These are phyloP conservation scores for Orestias chungarensis DNA, from an alignment of 2,797 vertebrate genomes.

Conservation along the genomic window DNA sequence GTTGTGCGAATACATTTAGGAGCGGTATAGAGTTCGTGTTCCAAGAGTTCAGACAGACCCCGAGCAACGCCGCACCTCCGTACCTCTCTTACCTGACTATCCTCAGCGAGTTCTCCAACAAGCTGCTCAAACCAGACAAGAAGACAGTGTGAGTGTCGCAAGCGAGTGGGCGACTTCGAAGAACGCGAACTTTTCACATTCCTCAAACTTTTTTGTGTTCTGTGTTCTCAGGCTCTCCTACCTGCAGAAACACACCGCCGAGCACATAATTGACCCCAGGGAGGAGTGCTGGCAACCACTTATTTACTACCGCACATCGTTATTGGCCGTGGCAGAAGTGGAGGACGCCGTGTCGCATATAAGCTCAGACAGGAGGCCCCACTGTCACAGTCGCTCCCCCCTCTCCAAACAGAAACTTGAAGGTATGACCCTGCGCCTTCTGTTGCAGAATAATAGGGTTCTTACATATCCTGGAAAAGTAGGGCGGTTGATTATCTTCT, in stretches of 20 bases:
- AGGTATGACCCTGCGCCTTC: conserved; percentile 46
- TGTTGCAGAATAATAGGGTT: background rate
- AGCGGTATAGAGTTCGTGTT: conserved; percentile 92
- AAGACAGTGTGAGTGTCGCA: conserved; percentile 85
- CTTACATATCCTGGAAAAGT: background rate
- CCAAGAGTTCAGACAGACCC: conserved; percentile 77
- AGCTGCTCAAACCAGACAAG: conserved; percentile 90
- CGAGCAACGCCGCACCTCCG: conserved; percentile 75
- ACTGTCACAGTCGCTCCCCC: conserved; percentile 55
- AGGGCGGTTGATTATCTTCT: background rate
- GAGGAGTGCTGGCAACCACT: conserved; percentile 86
- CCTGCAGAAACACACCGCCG: conserved; percentile 83
- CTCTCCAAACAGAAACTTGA: conserved; percentile 65
- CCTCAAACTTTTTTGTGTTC: conserved; percentile 11
- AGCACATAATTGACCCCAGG: conserved; percentile 76
- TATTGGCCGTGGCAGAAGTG: conserved; percentile 80
- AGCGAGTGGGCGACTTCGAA: background rate
- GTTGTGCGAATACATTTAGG: conserved; percentile 67
- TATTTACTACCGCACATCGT: conserved; percentile 85
- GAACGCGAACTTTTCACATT: background rate
- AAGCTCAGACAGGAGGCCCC: conserved; percentile 76
- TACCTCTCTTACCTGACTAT: conserved; percentile 88
- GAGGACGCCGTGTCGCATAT: conserved; percentile 83
- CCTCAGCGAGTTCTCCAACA: conserved; percentile 90
- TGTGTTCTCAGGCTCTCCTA: conserved; percentile 78